A percentile compares a stretch with the other conserved stretches of the same genome.
Conservation (phyloP, 2,888 invertebrate genomes). For the Hoplodrina ambigua region DNA sequence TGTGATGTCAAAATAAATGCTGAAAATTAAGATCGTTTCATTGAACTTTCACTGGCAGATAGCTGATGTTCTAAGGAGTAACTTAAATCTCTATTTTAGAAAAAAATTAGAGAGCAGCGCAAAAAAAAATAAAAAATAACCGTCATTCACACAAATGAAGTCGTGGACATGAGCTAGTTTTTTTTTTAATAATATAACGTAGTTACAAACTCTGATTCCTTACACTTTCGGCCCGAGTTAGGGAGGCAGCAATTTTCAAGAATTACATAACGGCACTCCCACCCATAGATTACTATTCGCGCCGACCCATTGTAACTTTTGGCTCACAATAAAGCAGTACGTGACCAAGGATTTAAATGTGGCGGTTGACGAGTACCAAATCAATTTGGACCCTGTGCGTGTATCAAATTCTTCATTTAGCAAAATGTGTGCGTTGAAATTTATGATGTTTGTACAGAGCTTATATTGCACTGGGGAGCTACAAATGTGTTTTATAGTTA, state of each 20-base stretch:
- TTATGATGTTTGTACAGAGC: constrained; percentile 57
- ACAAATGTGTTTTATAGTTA: constrained; percentile 61
- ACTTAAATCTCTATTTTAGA: no score
- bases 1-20: no score
- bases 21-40: no score
- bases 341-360: constrained; percentile 84
- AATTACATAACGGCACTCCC: constrained; percentile 79
- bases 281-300: constrained; percentile 76
- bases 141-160: no score
- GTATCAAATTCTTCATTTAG: constrained; percentile 79
- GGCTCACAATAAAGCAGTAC: constrained; percentile 85
- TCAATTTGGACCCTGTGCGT: constrained; percentile 82
- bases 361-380: constrained; percentile 80
- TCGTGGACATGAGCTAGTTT: no score
- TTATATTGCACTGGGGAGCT: constrained; percentile 55
- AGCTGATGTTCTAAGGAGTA: no score
- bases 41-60: no score
- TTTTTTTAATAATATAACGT: not conserved
- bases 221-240: constrained; percentile 26
- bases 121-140: no score
- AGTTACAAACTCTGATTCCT: constrained; percentile 34
- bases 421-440: constrained; percentile 59
- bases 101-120: no score
- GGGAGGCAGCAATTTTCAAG: constrained; percentile 74
- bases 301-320: constrained; percentile 82